phyloP scores from a whole-genome alignment of 2,113 vertebrate genomes.

The Oxygymnocypris stewartii region DNA sequence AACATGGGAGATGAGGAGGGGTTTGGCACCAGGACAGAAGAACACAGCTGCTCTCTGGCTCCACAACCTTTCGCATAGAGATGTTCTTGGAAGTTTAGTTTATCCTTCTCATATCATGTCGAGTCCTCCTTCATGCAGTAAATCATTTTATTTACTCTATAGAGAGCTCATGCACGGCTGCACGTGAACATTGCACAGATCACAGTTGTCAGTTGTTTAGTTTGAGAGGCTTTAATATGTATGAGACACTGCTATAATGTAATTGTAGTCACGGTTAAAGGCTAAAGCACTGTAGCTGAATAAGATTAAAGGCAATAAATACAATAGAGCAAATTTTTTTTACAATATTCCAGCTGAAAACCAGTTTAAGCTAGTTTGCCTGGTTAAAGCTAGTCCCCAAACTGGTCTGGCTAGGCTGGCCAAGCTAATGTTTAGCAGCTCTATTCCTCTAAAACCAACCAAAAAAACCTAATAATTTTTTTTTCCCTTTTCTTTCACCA shows the following conservation, averaged over 20 bases:
- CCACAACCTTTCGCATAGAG: conserved; percentile 19
- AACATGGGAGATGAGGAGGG: neutral
- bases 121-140: neutral
- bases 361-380: neutral
- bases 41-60: conserved; percentile 25
- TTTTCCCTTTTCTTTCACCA: neutral
- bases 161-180: conserved; percentile 8
- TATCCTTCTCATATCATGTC: conserved; percentile 30
- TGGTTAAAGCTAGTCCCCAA: neutral
- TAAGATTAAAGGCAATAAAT: neutral
- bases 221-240: neutral
- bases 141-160: conserved; percentile 27
- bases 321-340: neutral
- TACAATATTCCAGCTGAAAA: neutral
- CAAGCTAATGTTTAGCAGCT: neutral
- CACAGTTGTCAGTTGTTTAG: conserved; percentile 31
- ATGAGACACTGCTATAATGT: neutral
- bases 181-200: conserved; percentile 15
- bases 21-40: conserved; percentile 5
- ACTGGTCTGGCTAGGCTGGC: neutral
- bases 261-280: neutral
- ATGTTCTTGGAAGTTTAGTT: conserved; percentile 36
- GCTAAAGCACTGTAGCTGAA: neutral
- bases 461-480: neutral
- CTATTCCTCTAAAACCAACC: neutral